These are phyloP conservation scores for Dendrocincla fuliginosa DNA, from an alignment of 2,797 vertebrate genomes.

Conservation along the genomic window DNA sequence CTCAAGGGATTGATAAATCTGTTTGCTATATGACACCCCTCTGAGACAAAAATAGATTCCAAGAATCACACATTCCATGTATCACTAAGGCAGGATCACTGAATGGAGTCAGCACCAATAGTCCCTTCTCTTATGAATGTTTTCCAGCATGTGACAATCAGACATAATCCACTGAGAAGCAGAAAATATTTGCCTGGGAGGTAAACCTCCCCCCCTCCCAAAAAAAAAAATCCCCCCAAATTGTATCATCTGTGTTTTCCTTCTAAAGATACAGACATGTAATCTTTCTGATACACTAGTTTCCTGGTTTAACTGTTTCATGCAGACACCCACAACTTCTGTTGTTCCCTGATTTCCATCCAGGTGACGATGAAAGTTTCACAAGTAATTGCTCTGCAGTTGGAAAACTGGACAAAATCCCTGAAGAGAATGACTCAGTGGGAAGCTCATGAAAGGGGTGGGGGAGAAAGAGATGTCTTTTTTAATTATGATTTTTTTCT, in stretches of 20 bases:
- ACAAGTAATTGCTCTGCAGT: neutral
- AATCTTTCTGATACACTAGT: neutral
- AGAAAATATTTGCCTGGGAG: neutral
- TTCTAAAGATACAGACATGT: neutral
- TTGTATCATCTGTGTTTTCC: neutral
- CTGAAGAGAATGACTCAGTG: neutral
- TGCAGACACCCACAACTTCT: neutral
- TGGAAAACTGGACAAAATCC: neutral
- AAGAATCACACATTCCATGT: neutral
- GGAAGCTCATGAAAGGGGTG: neutral
- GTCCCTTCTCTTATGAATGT: neutral
- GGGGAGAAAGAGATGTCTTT: neutral
- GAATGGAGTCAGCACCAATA: neutral
- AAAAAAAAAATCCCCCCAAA: too few species aligned
- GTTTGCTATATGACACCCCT: neutral
- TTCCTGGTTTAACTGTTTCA: neutral
- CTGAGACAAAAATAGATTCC: neutral
- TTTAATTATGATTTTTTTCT: neutral
- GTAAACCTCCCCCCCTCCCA: neutral
- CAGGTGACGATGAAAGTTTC: neutral
- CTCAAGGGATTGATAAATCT: neutral
- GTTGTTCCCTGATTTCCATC: rapidly evolving
- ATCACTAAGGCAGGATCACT: neutral
- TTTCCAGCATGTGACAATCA: neutral
- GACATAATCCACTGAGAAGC: neutral